A percentile compares a stretch with the other conserved stretches of the same genome.
These are phyloP conservation scores for Hoplodrina blanda DNA, from an alignment of 2,888 invertebrate species.

Conservation along the genomic window DNA sequence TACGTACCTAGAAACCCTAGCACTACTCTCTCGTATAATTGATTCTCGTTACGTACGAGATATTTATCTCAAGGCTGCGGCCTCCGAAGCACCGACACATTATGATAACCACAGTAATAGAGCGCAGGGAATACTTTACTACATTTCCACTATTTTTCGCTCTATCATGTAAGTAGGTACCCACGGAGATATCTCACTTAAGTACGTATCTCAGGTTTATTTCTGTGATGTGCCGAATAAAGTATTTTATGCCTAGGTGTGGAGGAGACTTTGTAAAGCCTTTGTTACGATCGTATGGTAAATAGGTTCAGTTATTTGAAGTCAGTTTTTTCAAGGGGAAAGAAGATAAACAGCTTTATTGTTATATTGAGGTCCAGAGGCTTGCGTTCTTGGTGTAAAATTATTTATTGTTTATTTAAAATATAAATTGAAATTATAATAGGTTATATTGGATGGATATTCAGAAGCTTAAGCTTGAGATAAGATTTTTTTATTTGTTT, in stretches of 20 bases:
- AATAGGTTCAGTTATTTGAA: slow-evolving; percentile 14
- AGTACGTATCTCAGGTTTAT: slow-evolving; percentile 50
- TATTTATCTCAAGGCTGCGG: slow-evolving; percentile 40
- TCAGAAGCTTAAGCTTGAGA: too few species aligned
- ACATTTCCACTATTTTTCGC: slow-evolving; percentile 55
- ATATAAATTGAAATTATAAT: too few species aligned
- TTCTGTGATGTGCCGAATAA: slow-evolving; percentile 45
- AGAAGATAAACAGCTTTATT: background rate
- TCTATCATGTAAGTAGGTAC: slow-evolving; percentile 45
- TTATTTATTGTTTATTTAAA: too few species aligned
- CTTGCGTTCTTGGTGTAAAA: background rate
- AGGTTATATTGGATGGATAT: too few species aligned
- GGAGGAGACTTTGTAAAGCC: slow-evolving; percentile 12
- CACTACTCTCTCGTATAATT: slow-evolving; percentile 40
- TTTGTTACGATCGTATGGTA: slow-evolving; percentile 25
- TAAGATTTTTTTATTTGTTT: too few species aligned
- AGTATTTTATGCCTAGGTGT: slow-evolving; percentile 15
- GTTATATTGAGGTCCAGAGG: background rate
- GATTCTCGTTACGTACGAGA: slow-evolving; percentile 51
- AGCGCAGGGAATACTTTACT: slow-evolving; percentile 52
- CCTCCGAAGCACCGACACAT: slow-evolving; percentile 40
- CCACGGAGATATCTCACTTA: slow-evolving; percentile 48
- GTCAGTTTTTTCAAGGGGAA: background rate
- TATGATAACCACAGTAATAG: slow-evolving; percentile 55
- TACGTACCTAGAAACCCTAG: slow-evolving; percentile 12